Evolutionary conservation across 2,888 invertebrate genomes (phyloP), one percentile per base, ranked within the genome.

Genomic region (Cybosia mesomella): DNA sequence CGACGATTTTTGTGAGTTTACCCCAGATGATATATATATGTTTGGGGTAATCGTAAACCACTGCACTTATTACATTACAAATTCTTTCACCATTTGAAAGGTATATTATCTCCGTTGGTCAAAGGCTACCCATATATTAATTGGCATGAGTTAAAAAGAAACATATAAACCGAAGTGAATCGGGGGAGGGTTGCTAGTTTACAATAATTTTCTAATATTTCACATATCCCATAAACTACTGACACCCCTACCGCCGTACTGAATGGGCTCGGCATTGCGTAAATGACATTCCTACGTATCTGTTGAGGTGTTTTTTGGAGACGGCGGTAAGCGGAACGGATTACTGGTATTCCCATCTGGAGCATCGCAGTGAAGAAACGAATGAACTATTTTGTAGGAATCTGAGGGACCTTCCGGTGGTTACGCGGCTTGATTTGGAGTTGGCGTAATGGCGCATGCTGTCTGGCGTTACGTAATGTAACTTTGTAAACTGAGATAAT

Each of bases 251-350:
- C 32, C 34, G 22, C 22, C 18, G 55, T 53, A 53, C 54, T 36
- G 61, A 60, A 54, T 43, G 57, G 58, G 57, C 61, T 22, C 32
- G 55, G 57, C 60, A 60, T 65, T 69, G 68, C 66, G 69, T 66
- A 69, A 92, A 91, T 92, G 89, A 86, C 92, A 93, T 93, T 93
- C 93, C 88, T 82, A 28, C n/a, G 54, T 49, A 69, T 61, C 54
- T 28, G 77, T 59, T 68, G 68, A 80, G 83, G 77, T 82, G 91
- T 92, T 93, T 93, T 93, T 92, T 92, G 90, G 89, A 87, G 76
- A 76, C 75, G 83, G 73, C 79, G 79, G 73, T 74, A 80, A 88
- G 88, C 91, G 92, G 90, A 92, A 92, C 92, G 89, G 91, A 92
- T 92, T 81, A 73, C 71, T 73, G 87, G 84, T 83, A 87, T 87